A percentile compares a stretch with the other conserved stretches of the same genome.
These are phyloP conservation scores for Tupiocoris notatus DNA, from an alignment of 2,888 invertebrate genomes.

Conservation along the genomic window DNA sequence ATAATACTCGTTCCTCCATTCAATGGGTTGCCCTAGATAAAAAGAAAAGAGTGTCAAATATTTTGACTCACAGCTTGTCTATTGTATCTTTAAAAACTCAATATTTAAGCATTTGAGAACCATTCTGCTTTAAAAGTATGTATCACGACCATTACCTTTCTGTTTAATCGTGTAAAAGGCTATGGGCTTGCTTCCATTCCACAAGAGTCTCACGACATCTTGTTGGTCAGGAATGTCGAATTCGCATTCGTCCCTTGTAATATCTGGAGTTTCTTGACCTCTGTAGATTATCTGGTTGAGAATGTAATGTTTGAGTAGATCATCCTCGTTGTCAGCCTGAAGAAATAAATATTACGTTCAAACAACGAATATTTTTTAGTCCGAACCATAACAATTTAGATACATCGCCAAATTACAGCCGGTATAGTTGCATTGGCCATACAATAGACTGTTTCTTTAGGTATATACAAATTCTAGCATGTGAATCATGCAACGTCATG, in stretches of 20 bases:
- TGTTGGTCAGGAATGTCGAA: slow-evolving; percentile 44
- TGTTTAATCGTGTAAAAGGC: slow-evolving; percentile 55
- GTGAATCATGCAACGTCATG: too few relatives aligned
- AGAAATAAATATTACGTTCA: background rate
- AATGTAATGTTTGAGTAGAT: slow-evolving; percentile 25
- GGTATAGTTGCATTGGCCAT: too few relatives aligned
- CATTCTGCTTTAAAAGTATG: too few relatives aligned
- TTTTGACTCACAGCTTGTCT: too few relatives aligned
- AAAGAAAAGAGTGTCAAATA: too few relatives aligned
- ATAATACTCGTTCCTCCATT: slow-evolving; percentile 51
- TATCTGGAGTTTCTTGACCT: slow-evolving; percentile 11
- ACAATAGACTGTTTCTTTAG: too few relatives aligned
- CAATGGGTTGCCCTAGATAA: slow-evolving; percentile 52
- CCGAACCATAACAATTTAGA: too few relatives aligned
- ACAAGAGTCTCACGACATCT: slow-evolving; percentile 47
- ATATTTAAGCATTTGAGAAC: too few relatives aligned
- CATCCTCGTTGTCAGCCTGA: slow-evolving; percentile 22
- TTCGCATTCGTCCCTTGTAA: slow-evolving; percentile 22
- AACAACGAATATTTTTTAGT: too few relatives aligned
- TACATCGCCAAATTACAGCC: too few relatives aligned
- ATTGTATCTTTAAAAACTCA: too few relatives aligned
- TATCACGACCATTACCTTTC: slow-evolving; percentile 54
- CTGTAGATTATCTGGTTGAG: slow-evolving; percentile 26
- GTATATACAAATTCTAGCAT: too few relatives aligned
- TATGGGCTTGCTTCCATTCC: slow-evolving; percentile 52